Evolutionary conservation across 2,113 vertebrate genomes (phyloP).

Genomic region (Pterocles orientalis): DNA sequence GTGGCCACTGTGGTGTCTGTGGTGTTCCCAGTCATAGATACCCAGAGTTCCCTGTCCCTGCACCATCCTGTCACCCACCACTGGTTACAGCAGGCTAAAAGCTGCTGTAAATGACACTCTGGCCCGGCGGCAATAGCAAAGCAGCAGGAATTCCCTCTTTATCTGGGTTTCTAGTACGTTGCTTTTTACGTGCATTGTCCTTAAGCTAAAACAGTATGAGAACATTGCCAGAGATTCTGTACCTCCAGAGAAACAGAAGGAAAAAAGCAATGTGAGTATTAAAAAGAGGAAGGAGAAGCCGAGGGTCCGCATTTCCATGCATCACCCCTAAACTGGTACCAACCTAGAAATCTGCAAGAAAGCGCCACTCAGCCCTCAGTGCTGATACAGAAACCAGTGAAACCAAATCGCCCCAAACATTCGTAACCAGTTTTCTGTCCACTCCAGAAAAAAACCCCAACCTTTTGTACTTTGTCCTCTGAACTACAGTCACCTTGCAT

Average conservation of each 20-base stretch:
- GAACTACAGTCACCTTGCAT: constrained; percentile 50
- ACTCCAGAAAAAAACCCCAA: neutral
- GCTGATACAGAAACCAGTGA: neutral
- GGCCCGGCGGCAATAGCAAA: neutral
- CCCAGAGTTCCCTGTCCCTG: neutral
- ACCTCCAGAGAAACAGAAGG: neutral
- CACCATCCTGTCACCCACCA: neutral
- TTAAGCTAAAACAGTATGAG: neutral
- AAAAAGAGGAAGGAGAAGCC: neutral
- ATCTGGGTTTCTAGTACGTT: neutral
- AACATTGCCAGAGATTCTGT: neutral
- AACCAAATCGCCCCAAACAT: neutral
- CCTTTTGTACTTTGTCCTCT: constrained; percentile 20
- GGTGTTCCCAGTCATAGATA: neutral
- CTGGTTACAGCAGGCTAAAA: neutral
- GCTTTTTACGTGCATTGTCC: neutral
- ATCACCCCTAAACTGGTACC: neutral
- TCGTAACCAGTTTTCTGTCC: constrained; percentile 12
- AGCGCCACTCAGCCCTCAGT: accelerated
- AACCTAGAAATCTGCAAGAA: neutral
- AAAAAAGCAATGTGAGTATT: neutral
- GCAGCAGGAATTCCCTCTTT: neutral
- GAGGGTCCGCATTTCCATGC: neutral
- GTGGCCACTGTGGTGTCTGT: neutral
- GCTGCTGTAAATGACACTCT: neutral